Base-by-base conservation (phyloP, 1,140 invertebrate species). In the Rhagoletis zephyria region DNA sequence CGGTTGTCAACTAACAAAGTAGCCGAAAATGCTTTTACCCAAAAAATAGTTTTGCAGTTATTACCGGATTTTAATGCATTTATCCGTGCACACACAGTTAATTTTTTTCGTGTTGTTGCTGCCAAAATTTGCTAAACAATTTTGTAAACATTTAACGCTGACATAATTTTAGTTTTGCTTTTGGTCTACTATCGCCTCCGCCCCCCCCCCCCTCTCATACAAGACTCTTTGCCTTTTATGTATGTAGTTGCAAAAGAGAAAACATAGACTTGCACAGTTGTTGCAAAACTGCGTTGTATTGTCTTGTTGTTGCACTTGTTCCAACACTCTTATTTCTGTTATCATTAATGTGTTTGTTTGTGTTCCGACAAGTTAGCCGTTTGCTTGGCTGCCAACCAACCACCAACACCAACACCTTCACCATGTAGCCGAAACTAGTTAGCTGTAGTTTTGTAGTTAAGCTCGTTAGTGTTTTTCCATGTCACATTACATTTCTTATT, bases 391-490 rank as follows among this genome's bases (percentile, higher is more conserved):
- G 74, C 14, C 6, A 59, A 81, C 6, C 48, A 30, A 30, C 30
- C 30, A 30, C 30, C 30, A 30, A 30, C 30, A 30, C 30, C 30
- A 56, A 30, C 48, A 81, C 48, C 74, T 81, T 56, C 9, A 19
- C 48, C 51, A 81, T 56, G 7, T 56, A 56, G 6, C 3, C 2
- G 16, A 14, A 77, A 56, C 51, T 74, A 16, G 12, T 14, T 19
- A 48, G 5, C 48, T 48, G 30, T 30, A 30, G 30, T 30, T 30
- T 30, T 30, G 16, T 7, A 56, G 67, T 70, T 81, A 56, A 56
- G 74, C 74, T 81, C 74, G 74, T 81, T 81, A 81, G 74, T 81
- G 74, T 56, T 81, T 81, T 81, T 81, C 45, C 74, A 81, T 81
- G 74, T 81, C 74, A 56, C 42, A 48, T 81, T 42, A 81, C 42